Evolutionary conservation across 2,113 vertebrate genomes (phyloP).

Genomic region (Cyanoramphus novaezelandiae): DNA sequence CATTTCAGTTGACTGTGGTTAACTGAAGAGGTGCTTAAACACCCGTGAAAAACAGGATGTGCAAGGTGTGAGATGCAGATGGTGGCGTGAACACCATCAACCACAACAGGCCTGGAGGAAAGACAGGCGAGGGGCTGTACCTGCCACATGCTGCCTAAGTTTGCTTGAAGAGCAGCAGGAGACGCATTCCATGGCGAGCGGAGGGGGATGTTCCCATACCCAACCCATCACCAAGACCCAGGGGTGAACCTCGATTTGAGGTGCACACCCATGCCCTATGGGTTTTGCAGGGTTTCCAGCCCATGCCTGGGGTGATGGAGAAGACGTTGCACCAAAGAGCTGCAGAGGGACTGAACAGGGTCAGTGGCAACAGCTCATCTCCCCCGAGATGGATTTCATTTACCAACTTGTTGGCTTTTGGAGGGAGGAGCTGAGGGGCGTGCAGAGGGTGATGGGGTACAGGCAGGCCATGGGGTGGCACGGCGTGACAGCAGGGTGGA

Average conservation of each 20-base stretch:
- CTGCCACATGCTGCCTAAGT: not conserved
- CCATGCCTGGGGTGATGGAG: not conserved
- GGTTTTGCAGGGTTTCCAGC: not conserved
- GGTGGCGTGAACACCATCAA: fast-evolving
- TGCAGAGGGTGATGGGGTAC: not conserved
- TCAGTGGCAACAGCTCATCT: fast-evolving
- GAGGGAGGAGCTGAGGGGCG: not conserved
- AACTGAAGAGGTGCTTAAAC: not conserved
- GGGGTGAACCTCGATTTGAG: not conserved
- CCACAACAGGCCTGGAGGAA: fast-evolving
- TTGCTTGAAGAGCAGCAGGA: not conserved
- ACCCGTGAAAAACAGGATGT: not conserved
- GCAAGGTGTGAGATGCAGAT: not conserved
- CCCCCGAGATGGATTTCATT: fast-evolving
- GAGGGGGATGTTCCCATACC: not conserved
- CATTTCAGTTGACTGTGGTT: not conserved
- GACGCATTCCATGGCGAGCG: fast-evolving
- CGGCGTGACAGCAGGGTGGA: fast-evolving
- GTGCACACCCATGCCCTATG: fast-evolving
- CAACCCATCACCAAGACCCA: fast-evolving
- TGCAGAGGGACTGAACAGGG: fast-evolving
- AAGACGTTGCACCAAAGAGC: not conserved
- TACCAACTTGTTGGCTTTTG: not conserved
- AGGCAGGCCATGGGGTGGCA: not conserved
- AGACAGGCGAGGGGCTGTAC: fast-evolving